Conservation (phyloP, 2,113 vertebrate species). For the Entomyzon cyanotis region DNA sequence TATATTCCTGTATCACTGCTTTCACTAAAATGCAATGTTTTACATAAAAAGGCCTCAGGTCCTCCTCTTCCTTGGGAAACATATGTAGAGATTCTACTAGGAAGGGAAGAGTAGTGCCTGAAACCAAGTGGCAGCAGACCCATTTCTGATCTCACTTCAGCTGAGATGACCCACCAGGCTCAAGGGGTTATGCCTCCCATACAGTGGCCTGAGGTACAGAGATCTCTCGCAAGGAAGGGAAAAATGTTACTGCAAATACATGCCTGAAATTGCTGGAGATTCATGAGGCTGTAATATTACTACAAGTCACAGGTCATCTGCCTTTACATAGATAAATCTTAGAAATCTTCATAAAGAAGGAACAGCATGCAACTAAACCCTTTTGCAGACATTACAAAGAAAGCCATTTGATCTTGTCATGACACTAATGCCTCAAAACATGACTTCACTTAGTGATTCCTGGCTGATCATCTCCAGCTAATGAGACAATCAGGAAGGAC, state of each 20-base stretch:
- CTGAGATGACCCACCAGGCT: neutral
- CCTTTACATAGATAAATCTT: neutral
- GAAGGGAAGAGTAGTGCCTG: neutral
- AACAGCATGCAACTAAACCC: neutral
- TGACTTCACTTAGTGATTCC: accelerated
- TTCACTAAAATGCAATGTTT: neutral
- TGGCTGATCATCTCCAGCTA: neutral
- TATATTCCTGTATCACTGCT: neutral
- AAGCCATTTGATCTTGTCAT: neutral
- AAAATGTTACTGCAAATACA: neutral
- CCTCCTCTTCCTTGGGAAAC: neutral
- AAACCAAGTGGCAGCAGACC: neutral
- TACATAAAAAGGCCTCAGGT: neutral
- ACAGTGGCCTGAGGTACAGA: neutral
- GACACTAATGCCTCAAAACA: neutral
- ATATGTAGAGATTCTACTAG: neutral
- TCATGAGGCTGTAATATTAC: neutral
- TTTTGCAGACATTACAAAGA: neutral
- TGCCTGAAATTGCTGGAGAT: neutral
- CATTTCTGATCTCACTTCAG: neutral
- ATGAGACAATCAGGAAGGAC: neutral
- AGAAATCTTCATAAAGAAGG: neutral
- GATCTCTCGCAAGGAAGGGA: neutral
- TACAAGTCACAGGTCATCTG: neutral
- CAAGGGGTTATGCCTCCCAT: accelerated